Percentiles rank a stretch among this genome's conserved stretches.
Conservation (phyloP, 2,888 invertebrate genomes). For the Phyllotreta cruciferae region DNA sequence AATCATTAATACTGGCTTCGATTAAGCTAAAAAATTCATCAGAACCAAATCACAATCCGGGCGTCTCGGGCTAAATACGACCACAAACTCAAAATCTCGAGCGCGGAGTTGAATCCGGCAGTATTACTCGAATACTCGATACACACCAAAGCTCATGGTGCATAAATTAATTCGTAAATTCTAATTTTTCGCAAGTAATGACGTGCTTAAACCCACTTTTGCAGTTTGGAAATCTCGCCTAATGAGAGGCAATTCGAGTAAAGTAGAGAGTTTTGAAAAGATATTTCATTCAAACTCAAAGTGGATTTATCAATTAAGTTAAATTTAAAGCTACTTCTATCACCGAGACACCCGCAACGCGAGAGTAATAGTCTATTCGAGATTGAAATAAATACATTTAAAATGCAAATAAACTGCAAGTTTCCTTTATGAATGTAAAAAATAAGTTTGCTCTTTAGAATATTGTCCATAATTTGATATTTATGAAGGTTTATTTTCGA, state of each 20-base stretch:
- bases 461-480: too few relatives aligned
- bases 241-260: neutral
- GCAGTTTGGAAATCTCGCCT: conserved; percentile 12
- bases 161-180: conserved; percentile 41
- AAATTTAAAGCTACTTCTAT: neutral
- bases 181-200: conserved; percentile 25
- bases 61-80: neutral
- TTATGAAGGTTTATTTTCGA: too few relatives aligned
- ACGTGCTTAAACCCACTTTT: conserved; percentile 23
- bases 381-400: too few relatives aligned
- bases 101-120: conserved; percentile 53
- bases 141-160: conserved; percentile 54
- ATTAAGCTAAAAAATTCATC: too few relatives aligned
- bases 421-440: too few relatives aligned
- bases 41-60: neutral
- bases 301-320: conserved; percentile 36
- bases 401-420: too few relatives aligned
- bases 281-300: conserved; percentile 33
- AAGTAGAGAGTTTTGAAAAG: too few relatives aligned
- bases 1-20: too few relatives aligned
- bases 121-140: conserved; percentile 59
- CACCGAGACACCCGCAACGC: too few relatives aligned
- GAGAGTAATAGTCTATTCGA: too few relatives aligned
- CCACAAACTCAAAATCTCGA: conserved; percentile 14
- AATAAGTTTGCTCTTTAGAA: too few relatives aligned